Evolutionary conservation across 1,140 invertebrate genomes (phyloP), one percentile per base, ranked within the genome.

Genomic region (Drosophila watanabei): DNA sequence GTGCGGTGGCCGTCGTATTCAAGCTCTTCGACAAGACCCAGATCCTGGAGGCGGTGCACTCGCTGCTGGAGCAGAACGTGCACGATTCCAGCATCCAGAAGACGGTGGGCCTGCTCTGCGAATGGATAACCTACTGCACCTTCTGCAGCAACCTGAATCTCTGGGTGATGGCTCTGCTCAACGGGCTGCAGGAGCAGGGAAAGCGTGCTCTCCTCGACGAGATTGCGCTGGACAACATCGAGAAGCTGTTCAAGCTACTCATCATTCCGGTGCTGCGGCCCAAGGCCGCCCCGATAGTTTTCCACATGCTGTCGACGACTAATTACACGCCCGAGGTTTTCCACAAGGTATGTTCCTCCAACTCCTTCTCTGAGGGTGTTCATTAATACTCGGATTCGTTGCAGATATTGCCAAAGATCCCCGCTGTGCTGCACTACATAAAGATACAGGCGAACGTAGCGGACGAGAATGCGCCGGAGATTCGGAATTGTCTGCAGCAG

Each of bases 1-100:
- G 94, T 30, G 94, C 94, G 2, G 92, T 95, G 64, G 94, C 95
- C 20, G 93, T 95, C 32, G 94, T 95, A 4, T 92, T 95, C 32
- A 92, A 95, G 45, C 70, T 95, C 5, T 94, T 95, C 45, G 69
- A 82, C 46, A 88, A 73, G 54, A 86, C 81, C 72, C 68, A 92
- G 41, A 94, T 94, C 48, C 83, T 82, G n/a, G 88, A 91, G 48
- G 94, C 94, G 2, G 95, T 95, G 9, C 93, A 92, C 60, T 93
- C 93, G 52, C 79, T 95, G 16, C 65, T 92, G 8, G 73, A 79
- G 5, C 73, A 79, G 13, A 83, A 92, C 8, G 92, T 93, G 1
- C 93, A 92, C 24, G 94, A 94, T 30, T 80, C 93, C 5, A 79
- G 90, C 90, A 92, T 91, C 93, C 43, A 92, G 82, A 79, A 93